Evolutionary conservation across 2,797 vertebrate species (phyloP).

Genomic region (Coregonus sp.): DNA sequence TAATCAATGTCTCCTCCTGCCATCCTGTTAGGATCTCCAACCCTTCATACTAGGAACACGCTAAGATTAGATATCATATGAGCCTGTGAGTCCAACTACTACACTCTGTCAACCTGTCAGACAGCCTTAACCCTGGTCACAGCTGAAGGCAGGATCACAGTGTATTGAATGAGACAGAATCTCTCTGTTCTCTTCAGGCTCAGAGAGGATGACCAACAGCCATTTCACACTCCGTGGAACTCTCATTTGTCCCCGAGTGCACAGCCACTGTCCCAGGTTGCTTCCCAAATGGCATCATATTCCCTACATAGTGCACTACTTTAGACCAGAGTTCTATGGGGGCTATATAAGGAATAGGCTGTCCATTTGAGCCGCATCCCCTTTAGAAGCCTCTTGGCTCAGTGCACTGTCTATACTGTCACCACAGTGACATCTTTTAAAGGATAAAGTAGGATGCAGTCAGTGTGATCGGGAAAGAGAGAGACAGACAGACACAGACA

Average conservation of each 20-base stretch:
- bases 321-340: no score
- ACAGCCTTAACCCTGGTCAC: neutral
- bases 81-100: neutral
- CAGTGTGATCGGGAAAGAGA: neutral
- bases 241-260: neutral
- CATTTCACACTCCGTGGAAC: slow-evolving; percentile 14
- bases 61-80: neutral
- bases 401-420: neutral
- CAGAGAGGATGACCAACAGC: slow-evolving; percentile 11
- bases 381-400: neutral
- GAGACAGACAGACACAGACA: no score
- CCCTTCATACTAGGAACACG: neutral
- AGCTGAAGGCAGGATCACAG: neutral
- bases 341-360: no score
- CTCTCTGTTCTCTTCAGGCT: neutral
- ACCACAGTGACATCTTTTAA: no score
- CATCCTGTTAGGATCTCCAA: neutral
- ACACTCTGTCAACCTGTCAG: neutral
- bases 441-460: no score
- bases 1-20: neutral
- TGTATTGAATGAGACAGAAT: neutral
- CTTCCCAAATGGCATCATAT: no score
- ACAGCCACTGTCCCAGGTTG: no score
- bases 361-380: no score
- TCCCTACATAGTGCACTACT: no score